phyloP scores from a whole-genome alignment of 2,797 vertebrate species.

The Neosilurus mollespiculum region DNA sequence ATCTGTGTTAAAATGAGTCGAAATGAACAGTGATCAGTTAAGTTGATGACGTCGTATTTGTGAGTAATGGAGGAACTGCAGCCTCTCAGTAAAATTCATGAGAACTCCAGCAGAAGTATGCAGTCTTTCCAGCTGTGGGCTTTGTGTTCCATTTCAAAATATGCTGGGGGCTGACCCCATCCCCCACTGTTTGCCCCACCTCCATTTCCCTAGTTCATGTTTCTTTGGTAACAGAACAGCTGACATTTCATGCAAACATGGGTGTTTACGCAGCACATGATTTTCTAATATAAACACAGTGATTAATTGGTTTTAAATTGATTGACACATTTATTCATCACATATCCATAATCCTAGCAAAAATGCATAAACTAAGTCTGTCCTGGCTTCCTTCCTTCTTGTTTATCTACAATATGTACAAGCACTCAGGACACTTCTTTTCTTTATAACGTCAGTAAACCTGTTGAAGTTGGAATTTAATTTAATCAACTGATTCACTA shows the following conservation, averaged over 20 bases:
- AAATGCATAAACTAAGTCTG: background rate
- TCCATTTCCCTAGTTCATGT: constrained; percentile 23
- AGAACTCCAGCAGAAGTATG: constrained; percentile 19
- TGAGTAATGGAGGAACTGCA: background rate
- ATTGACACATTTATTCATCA: background rate
- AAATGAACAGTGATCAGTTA: background rate
- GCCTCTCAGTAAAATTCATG: constrained; percentile 6
- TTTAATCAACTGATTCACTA: background rate
- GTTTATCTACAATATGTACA: background rate
- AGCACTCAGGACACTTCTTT: background rate
- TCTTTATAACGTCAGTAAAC: background rate
- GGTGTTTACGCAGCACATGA: constrained; percentile 25
- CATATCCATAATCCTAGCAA: background rate
- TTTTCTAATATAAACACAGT: constrained; percentile 49
- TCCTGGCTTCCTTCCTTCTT: background rate
- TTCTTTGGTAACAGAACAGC: constrained; percentile 43
- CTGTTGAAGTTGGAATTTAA: background rate
- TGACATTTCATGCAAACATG: constrained; percentile 52
- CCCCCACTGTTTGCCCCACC: constrained; percentile 20
- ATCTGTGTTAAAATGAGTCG: background rate
- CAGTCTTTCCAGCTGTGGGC: constrained; percentile 34
- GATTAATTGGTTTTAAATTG: background rate
- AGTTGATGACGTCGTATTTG: background rate
- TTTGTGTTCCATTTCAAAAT: constrained; percentile 34
- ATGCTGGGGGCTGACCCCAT: constrained; percentile 26